Evolutionary conservation across 2,797 vertebrate species (phyloP), one percentile per base, ranked within the genome.

Genomic region (Brotula barbata): DNA sequence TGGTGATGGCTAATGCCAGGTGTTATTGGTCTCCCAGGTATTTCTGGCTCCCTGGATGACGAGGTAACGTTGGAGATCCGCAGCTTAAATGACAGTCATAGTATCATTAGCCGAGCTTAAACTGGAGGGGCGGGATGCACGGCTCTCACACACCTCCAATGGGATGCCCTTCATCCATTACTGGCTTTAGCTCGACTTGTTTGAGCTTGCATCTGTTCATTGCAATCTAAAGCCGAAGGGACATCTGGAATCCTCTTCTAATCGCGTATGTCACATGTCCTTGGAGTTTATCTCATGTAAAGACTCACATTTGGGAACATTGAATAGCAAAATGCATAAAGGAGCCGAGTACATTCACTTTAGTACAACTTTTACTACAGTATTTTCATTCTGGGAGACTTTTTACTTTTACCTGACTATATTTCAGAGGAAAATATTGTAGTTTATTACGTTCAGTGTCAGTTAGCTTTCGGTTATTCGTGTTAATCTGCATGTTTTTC

Each of bases 61-160:
- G 75, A 68, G 58, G 61, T 50, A 75, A 58, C 72, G 46, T 59
- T 31, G 58, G 64, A 71, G 84, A 85, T 67, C 63, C 68, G 41
- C 64, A 22, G 73, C 77, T 84, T 63, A 80, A 86, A 73, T 51
- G 64, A 73, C 75, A 83, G 83, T 86, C 78, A 80, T 45, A 6
- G 54, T 53, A 73, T 88, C 75, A 78, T 80, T 81, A 67, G 63
- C 58, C 48, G 59, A 50, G 42, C 61, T 56, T 78, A 48, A 68
- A 63, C 54, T 58, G 52, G 63, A 22, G 41, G 46, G 73, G 72
- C 71, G 61, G 54, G 70, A 57, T 17, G 69, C 48, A 10, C 39
- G 64, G 79, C 52, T 78, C 86, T 67, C 74, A 64, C 64, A 17
- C 71, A 31, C 55, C 73, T 70, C 58, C 71, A 43, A 62, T 28